A percentile compares a stretch with the other conserved stretches of the same genome.
Conservation (phyloP, 1,140 invertebrate species). For the Heliconius melpomene region DNA sequence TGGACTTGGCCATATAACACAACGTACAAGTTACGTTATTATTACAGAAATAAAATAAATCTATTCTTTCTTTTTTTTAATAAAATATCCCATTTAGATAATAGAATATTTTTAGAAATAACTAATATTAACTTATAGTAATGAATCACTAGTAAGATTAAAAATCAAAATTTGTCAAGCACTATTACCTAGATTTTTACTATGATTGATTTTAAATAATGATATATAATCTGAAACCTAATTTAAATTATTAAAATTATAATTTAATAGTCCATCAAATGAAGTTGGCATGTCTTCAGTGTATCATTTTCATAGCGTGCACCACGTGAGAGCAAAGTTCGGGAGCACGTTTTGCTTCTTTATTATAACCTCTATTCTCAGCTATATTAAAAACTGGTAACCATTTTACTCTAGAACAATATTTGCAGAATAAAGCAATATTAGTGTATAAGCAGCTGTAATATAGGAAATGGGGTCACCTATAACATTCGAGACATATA, state of each 20-base stretch:
- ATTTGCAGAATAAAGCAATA: not conserved
- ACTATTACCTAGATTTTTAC: too few relatives aligned
- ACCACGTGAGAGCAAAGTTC: slow-evolving; percentile 8
- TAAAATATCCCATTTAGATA: too few relatives aligned
- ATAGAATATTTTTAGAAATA: too few relatives aligned
- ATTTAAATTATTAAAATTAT: not conserved
- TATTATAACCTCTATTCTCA: slow-evolving; percentile 6
- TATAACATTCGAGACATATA: not conserved
- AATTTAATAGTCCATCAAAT: not conserved
- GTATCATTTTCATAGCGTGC: not conserved
- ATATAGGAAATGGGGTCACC: not conserved
- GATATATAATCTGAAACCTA: too few relatives aligned
- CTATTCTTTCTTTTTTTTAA: too few relatives aligned
- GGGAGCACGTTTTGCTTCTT: not conserved
- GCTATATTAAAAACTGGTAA: not conserved
- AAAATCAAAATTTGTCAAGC: too few relatives aligned
- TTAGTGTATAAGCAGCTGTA: not conserved
- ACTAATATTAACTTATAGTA: too few relatives aligned
- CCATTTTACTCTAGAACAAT: not conserved
- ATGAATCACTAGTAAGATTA: too few relatives aligned
- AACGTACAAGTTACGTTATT: too few relatives aligned
- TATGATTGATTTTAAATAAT: too few relatives aligned
- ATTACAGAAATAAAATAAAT: too few relatives aligned
- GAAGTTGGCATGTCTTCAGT: not conserved
- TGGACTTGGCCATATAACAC: not conserved